Evolutionary conservation across 2,888 invertebrate genomes (phyloP).

Genomic region (Nomada flava): DNA sequence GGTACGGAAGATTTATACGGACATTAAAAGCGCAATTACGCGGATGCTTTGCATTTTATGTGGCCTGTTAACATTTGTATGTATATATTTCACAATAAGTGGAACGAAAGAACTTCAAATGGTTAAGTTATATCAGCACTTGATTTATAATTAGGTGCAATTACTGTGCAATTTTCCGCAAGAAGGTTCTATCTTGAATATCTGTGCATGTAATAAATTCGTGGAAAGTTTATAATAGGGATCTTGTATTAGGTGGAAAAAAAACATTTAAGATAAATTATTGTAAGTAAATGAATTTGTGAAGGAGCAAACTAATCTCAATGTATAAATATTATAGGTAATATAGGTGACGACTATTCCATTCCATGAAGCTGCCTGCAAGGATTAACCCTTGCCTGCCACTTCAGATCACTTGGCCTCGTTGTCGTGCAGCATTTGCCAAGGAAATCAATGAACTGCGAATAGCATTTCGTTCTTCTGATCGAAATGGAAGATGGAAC

Average conservation of each 20-base stretch:
- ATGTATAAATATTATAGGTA: neutral
- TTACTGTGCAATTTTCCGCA: neutral
- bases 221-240: neutral
- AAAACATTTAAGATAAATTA: neutral
- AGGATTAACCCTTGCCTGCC: conserved; percentile 6
- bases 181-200: neutral
- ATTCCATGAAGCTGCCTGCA: neutral
- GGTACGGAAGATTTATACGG: conserved; percentile 17
- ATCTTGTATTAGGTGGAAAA: neutral
- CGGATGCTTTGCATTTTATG: neutral
- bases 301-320: no score
- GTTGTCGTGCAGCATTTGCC: conserved; percentile 6
- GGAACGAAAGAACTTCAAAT: neutral
- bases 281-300: neutral
- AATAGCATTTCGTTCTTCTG: conserved; percentile 5
- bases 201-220: neutral
- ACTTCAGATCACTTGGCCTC: conserved; percentile 28
- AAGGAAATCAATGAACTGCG: conserved; percentile 27
- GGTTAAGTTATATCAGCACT: neutral
- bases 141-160: neutral
- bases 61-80: neutral
- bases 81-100: neutral
- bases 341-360: neutral
- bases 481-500: conserved; percentile 5
- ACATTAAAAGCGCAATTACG: conserved; percentile 34